phyloP scores from a whole-genome alignment of 1,140 invertebrate species.

The Plectrocnemia conspersa region DNA sequence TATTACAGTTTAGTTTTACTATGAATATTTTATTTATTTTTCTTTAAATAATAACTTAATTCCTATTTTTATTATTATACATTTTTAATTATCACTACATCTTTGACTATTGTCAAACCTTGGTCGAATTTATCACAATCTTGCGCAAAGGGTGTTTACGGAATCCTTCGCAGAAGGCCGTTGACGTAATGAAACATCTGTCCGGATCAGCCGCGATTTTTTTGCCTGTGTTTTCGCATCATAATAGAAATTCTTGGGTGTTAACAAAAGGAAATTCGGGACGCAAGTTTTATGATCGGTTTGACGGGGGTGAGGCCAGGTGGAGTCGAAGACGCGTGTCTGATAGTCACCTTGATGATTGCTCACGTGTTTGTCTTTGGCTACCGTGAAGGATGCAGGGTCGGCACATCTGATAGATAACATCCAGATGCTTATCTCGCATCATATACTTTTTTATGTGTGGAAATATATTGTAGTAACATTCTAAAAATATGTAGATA shows the following conservation, averaged over 20 bases:
- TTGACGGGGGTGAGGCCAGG: constrained; percentile 24
- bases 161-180: constrained; percentile 8
- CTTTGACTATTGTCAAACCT: constrained; percentile 1
- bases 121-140: constrained; percentile 13
- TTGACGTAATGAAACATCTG: constrained; percentile 24
- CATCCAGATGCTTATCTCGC: no score
- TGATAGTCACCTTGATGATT: constrained; percentile 8
- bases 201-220: constrained; percentile 1
- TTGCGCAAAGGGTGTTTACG: constrained; percentile 16
- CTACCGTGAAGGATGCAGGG: constrained; percentile 1
- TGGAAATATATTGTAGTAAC: neutral
- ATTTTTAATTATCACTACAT: no score
- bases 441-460: neutral
- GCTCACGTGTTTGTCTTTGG: constrained; percentile 18
- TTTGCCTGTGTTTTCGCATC: constrained; percentile 13
- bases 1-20: no score
- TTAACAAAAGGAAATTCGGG: constrained; percentile 8
- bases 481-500: no score
- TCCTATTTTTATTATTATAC: no score
- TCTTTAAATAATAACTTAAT: no score
- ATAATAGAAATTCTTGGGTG: constrained; percentile 24
- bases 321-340: constrained; percentile 25
- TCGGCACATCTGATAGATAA: no score
- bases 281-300: constrained; percentile 25
- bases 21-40: no score